Evolutionary conservation across 2,113 vertebrate genomes (phyloP).

Genomic region (Aegithalos caudatus): DNA sequence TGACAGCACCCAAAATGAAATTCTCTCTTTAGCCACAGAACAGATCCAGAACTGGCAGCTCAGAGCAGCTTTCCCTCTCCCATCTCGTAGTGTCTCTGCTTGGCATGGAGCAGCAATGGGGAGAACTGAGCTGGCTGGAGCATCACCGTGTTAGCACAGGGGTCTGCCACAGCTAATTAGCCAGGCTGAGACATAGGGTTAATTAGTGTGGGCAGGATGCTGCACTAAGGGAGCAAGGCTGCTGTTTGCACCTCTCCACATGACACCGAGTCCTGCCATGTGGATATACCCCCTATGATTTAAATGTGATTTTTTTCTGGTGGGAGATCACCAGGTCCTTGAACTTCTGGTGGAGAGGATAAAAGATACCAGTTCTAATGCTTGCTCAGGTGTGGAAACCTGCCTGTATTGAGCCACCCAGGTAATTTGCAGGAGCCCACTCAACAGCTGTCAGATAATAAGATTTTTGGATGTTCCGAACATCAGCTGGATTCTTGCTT

Average conservation of each 20-base stretch:
- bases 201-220: background rate
- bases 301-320: background rate
- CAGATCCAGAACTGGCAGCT: slow-evolving; percentile 35
- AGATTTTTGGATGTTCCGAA: background rate
- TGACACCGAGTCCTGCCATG: background rate
- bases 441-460: background rate
- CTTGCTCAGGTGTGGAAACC: background rate
- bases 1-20: slow-evolving; percentile 50
- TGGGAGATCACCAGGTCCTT: background rate
- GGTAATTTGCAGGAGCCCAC: background rate
- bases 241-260: background rate
- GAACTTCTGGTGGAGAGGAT: background rate
- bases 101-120: background rate
- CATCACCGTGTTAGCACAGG: background rate
- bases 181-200: background rate
- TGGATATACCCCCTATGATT: background rate
- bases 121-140: background rate
- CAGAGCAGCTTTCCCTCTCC: background rate
- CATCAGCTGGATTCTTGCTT: background rate
- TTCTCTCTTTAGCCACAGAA: slow-evolving; percentile 34
- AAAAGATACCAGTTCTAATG: background rate
- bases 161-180: slow-evolving; percentile 19
- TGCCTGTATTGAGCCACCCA: background rate
- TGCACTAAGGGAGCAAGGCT: background rate
- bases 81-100: background rate